Conservation (phyloP, 2,113 vertebrate species). For the Notiomystis cincta region DNA sequence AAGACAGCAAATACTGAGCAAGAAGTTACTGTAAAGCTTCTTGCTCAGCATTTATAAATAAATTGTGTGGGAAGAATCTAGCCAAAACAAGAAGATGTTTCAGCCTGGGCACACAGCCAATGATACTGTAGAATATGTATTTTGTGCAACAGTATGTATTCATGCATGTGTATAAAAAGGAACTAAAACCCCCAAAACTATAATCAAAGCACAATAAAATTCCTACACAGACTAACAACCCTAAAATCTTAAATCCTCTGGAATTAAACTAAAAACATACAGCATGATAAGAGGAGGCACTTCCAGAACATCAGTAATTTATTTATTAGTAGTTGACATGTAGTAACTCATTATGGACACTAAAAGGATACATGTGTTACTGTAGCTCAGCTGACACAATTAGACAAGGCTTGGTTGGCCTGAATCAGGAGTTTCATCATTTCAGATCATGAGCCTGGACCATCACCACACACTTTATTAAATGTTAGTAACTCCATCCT, state of each 20-base stretch:
- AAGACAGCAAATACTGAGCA: not conserved
- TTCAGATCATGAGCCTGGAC: not conserved
- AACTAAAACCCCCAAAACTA: not conserved
- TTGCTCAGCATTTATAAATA: not conserved
- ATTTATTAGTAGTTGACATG: not conserved
- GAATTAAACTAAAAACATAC: not conserved
- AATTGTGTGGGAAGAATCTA: not conserved
- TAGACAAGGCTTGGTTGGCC: not conserved
- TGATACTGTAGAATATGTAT: not conserved
- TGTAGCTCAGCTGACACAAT: not conserved
- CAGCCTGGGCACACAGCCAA: not conserved
- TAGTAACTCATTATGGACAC: not conserved
- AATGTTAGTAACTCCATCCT: not conserved
- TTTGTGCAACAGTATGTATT: not conserved
- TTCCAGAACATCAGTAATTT: not conserved
- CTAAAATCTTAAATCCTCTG: not conserved
- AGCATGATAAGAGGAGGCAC: not conserved
- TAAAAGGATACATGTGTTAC: not conserved
- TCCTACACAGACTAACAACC: not conserved
- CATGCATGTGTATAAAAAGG: not conserved
- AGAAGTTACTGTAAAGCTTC: not conserved
- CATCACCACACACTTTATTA: not conserved
- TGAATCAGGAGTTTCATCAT: not conserved
- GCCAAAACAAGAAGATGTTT: not conserved
- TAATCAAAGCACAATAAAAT: not conserved